Evolutionary conservation across 1,140 invertebrate species (phyloP), one percentile per base, ranked within the genome.

Genomic region (Sweltsa coloradensis): DNA sequence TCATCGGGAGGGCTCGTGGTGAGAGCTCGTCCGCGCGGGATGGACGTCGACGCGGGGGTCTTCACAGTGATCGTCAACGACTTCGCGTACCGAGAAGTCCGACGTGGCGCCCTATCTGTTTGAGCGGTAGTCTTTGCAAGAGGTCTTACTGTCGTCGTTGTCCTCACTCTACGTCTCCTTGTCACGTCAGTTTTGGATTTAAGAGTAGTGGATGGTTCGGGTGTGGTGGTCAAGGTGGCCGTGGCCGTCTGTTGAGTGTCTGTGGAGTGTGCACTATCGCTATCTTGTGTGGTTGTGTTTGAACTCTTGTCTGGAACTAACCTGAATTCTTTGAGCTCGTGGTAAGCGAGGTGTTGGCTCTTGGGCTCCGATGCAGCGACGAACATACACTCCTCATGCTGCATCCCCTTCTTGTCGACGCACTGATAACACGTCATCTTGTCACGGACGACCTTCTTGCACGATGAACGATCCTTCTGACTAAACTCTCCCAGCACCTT

Each of bases 351-450:
- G 44, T 41, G 46, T n/a, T 31, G 34, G 47, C 39, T 25, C 27
- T 41, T 46, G 9, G 58, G 56, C 18, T 58, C 55, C 1, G 57
- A 60, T 2, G 60, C 75, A 5, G 75, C 77, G 1, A 83, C 70
- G 60, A 76, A 83, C 70, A 81, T 82, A 55, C 81, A 85, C 62
- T 83, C 81, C 61, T 85, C 81, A 53, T 83, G 73, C 57, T 76
- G 74, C 18, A 78, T 63, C 2, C 78, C 79, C 31, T 70, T 70
- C 27, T 78, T 72, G 50, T 83, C 77, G 0, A 71, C 55, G 55
- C 82, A 85, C 47, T 76, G 68, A 59, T 76, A 84, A 59, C 82
- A 85, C 3, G 80, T 83, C 79, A 84, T 82, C 23, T 76, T 75
- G 51, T 80, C 75, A 53, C 78, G 78, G 45, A 74, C 68, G 0